Evolutionary conservation across 1,140 invertebrate species (phyloP).

Genomic region (Heliothis subflexa): DNA sequence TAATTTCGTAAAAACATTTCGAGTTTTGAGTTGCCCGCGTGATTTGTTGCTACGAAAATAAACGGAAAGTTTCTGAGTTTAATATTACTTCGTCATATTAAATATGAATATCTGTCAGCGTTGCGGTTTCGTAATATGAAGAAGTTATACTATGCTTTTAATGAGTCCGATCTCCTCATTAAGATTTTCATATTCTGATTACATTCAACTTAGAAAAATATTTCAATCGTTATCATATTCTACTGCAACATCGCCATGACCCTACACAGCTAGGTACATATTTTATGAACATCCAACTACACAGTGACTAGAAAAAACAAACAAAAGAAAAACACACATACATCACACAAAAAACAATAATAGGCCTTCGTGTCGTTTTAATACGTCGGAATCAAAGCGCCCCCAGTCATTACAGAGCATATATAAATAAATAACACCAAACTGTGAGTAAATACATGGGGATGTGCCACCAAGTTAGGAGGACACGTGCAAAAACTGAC

Average conservation of each 20-base stretch:
- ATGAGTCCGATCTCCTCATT: too few relatives aligned
- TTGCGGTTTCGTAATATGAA: not conserved
- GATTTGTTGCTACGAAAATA: constrained; percentile 40
- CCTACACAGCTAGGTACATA: not conserved
- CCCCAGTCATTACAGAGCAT: constrained; percentile 79
- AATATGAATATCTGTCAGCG: constrained; percentile 2
- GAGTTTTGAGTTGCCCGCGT: constrained; percentile 58
- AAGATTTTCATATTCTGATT: not conserved
- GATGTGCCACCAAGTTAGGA: constrained; percentile 52
- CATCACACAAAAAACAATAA: constrained; percentile 48
- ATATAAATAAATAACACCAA: constrained; percentile 79
- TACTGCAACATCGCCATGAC: not conserved
- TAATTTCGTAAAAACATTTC: constrained; percentile 66
- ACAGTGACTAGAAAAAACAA: constrained; percentile 46
- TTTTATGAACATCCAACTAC: not conserved
- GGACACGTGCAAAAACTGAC: constrained; percentile 54
- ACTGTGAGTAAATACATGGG: constrained; percentile 71
- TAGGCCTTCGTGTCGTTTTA: constrained; percentile 65
- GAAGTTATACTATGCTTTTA: not conserved
- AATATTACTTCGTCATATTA: constrained; percentile 40
- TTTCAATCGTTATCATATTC: not conserved
- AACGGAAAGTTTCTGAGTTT: constrained; percentile 16
- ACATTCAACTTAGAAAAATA: not conserved
- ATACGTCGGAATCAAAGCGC: constrained; percentile 75
- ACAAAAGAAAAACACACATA: constrained; percentile 43